phyloP scores from a whole-genome alignment of 2,113 vertebrate genomes.

The Neomonachus schauinslandi region DNA sequence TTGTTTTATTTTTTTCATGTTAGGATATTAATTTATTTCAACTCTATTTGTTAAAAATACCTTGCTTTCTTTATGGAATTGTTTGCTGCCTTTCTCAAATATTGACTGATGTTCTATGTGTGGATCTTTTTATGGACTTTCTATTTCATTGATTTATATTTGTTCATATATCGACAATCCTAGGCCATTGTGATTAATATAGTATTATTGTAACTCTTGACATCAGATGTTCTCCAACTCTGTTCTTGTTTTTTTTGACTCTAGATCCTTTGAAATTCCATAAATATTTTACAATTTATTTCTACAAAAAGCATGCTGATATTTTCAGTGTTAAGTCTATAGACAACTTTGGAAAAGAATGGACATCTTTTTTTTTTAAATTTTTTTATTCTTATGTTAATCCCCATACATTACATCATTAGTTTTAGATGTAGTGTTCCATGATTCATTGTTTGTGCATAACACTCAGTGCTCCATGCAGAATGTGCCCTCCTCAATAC shows the following conservation, averaged over 20 bases:
- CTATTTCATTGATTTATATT: background rate
- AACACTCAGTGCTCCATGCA: no score
- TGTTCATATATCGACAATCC: background rate
- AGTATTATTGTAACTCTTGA: background rate
- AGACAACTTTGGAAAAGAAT: background rate
- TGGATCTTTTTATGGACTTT: background rate
- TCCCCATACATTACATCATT: no score
- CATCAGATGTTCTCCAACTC: background rate
- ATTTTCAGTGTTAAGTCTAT: background rate
- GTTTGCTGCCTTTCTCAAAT: background rate
- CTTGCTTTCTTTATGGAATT: background rate
- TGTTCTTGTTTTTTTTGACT: background rate
- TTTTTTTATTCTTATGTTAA: no score
- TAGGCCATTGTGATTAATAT: background rate
- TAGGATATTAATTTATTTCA: background rate
- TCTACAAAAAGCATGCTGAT: background rate
- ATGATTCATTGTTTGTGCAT: no score
- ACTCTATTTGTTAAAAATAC: background rate
- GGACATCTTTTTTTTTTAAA: background rate
- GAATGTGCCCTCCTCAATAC: no score
- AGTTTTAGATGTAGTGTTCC: no score
- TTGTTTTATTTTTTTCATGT: background rate
- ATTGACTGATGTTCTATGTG: background rate
- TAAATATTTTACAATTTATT: background rate
- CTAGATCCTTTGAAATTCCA: background rate